Percentiles rank a stretch among this genome's conserved stretches.
These are phyloP conservation scores for Synanthedon formicaeformis DNA, from an alignment of 2,888 invertebrate species.

Conservation along the genomic window DNA sequence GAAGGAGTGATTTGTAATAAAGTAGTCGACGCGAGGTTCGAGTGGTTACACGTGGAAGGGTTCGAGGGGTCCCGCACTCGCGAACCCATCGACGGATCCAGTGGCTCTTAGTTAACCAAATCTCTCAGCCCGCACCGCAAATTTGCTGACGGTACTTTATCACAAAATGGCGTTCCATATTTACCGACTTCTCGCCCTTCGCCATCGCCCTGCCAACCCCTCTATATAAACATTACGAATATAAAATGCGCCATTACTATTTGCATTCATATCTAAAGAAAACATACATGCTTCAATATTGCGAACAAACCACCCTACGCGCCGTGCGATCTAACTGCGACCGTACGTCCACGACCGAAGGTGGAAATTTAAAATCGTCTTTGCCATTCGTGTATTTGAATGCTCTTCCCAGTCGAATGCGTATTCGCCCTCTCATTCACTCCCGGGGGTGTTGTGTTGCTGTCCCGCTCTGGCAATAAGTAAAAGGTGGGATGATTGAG, in stretches of 20 bases:
- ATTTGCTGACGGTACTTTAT: conserved; percentile 46
- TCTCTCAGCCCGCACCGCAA: conserved; percentile 13
- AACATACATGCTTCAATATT: conserved; percentile 68
- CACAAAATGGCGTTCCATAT: conserved; percentile 57
- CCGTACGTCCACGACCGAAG: conserved; percentile 10
- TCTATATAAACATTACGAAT: conserved; percentile 67
- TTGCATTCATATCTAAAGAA: conserved; percentile 71
- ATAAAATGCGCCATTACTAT: conserved; percentile 69
- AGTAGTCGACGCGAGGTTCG: too few relatives aligned
- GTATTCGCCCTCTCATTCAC: conserved; percentile 28
- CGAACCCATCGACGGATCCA: conserved; percentile 7
- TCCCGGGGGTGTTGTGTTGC: conserved; percentile 5
- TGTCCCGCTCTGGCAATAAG: conserved; percentile 42
- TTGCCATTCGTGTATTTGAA: conserved; percentile 34
- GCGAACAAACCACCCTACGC: conserved; percentile 28
- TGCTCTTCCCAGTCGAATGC: conserved; percentile 50
- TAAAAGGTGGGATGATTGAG: conserved; percentile 68
- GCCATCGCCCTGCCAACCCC: conserved; percentile 30
- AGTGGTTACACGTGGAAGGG: background rate
- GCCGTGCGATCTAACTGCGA: conserved; percentile 10
- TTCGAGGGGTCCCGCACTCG: conserved; percentile 10
- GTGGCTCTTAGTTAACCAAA: conserved; percentile 30
- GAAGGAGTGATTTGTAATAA: too few relatives aligned
- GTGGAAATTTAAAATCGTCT: conserved; percentile 3
- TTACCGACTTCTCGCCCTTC: conserved; percentile 25